These are phyloP conservation scores for Dolichoris vasculosae DNA, from an alignment of 1,140 invertebrate genomes.

Conservation along the genomic window DNA sequence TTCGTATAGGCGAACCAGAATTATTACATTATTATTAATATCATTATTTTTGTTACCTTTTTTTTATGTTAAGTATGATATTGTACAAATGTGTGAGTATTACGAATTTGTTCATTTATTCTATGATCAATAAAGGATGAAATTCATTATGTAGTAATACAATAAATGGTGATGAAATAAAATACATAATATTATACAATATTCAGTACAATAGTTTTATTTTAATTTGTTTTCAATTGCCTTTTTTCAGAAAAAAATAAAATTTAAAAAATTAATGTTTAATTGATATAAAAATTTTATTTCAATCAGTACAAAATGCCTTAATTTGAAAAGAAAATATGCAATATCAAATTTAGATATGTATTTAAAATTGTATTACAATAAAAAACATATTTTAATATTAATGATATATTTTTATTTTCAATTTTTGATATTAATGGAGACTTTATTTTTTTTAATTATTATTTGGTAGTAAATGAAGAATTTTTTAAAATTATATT, in stretches of 20 bases:
- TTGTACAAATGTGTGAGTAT: slow-evolving; percentile 27
- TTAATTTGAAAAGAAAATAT: too few species aligned
- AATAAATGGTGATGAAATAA: not conserved
- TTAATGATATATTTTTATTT: too few species aligned
- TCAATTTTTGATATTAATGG: too few species aligned
- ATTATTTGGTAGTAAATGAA: too few species aligned
- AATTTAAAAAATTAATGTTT: not conserved
- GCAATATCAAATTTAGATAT: too few species aligned
- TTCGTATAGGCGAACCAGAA: slow-evolving; percentile 43
- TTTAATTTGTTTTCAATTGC: slow-evolving; percentile 12
- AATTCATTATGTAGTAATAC: slow-evolving; percentile 9
- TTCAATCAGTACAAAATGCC: too few species aligned
- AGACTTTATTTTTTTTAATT: too few species aligned
- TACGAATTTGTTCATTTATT: slow-evolving; percentile 16
- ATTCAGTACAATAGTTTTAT: slow-evolving; percentile 25
- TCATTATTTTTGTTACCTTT: slow-evolving; percentile 50
- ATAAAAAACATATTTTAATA: too few species aligned
- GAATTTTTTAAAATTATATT: too few species aligned
- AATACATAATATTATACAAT: too few species aligned
- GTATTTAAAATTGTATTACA: too few species aligned
- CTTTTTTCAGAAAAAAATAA: slow-evolving; percentile 23
- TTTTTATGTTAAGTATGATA: slow-evolving; percentile 44
- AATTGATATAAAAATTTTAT: too few species aligned
- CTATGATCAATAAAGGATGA: not conserved
- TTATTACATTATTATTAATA: slow-evolving; percentile 48